A percentile compares a stretch with the other conserved stretches of the same genome.
Conservation (phyloP, 2,888 invertebrate genomes). For the Dryadula phaetusa region DNA sequence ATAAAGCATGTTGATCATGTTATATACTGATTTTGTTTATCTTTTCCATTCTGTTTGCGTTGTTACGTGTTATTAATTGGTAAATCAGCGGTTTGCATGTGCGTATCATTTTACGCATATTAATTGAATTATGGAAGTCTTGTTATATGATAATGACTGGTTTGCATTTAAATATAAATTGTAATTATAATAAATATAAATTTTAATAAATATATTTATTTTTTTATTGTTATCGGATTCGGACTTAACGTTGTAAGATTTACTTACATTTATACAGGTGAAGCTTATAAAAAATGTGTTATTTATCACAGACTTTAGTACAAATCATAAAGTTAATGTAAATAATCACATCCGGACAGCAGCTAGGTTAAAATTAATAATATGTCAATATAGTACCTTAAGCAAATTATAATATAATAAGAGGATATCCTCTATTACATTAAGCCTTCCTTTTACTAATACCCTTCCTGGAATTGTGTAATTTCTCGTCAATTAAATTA, state of each 20-base stretch:
- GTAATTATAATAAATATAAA: no score
- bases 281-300: neutral
- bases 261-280: neutral
- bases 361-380: neutral
- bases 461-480: slow-evolving; percentile 12
- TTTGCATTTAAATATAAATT: neutral
- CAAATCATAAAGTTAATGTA: neutral
- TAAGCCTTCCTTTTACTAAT: slow-evolving; percentile 6
- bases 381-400: neutral
- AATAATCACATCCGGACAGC: neutral
- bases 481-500: slow-evolving; percentile 17
- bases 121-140: neutral
- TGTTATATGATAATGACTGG: neutral
- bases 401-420: slow-evolving; percentile 5
- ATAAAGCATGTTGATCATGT: slow-evolving; percentile 12
- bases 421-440: slow-evolving; percentile 20
- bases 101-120: neutral
- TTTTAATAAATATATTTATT: no score
- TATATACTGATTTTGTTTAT: slow-evolving; percentile 12
- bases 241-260: neutral
- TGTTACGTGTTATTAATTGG: neutral
- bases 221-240: no score
- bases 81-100: slow-evolving; percentile 1
- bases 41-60: neutral
- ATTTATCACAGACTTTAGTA: neutral